These are phyloP conservation scores for Pangasius djambal DNA, from an alignment of 2,797 vertebrate genomes.

Conservation along the genomic window DNA sequence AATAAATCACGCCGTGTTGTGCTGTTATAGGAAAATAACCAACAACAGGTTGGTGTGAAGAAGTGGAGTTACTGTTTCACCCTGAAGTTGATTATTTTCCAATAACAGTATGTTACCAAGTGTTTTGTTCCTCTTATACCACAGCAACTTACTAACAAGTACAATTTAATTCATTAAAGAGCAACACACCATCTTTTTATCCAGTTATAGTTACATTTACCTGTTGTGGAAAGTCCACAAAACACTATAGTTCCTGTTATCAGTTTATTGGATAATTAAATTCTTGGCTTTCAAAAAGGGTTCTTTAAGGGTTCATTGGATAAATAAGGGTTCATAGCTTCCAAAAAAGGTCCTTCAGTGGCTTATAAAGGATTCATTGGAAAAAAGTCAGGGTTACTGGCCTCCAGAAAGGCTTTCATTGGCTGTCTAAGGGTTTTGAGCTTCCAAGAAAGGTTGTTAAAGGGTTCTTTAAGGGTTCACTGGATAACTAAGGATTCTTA, in stretches of 20 bases:
- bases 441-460: too few relatives aligned
- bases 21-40: not conserved
- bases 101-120: not conserved
- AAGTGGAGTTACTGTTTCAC: not conserved
- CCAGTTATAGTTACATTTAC: not conserved
- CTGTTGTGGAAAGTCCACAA: not conserved
- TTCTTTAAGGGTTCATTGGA: not conserved
- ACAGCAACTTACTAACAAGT: not conserved
- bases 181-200: not conserved
- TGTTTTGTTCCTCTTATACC: not conserved
- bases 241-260: not conserved
- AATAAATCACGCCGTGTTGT: not conserved
- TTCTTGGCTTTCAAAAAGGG: not conserved
- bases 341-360: too few relatives aligned
- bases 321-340: not conserved
- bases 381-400: not conserved
- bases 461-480: not conserved
- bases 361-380: not conserved
- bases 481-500: not conserved
- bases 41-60: not conserved
- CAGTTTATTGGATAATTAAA: not conserved
- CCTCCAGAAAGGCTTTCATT: not conserved
- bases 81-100: not conserved
- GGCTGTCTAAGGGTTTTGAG: not conserved
- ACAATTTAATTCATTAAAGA: not conserved